Evolutionary conservation across 2,797 vertebrate genomes (phyloP).

Genomic region (Champsocephalus gunnari): DNA sequence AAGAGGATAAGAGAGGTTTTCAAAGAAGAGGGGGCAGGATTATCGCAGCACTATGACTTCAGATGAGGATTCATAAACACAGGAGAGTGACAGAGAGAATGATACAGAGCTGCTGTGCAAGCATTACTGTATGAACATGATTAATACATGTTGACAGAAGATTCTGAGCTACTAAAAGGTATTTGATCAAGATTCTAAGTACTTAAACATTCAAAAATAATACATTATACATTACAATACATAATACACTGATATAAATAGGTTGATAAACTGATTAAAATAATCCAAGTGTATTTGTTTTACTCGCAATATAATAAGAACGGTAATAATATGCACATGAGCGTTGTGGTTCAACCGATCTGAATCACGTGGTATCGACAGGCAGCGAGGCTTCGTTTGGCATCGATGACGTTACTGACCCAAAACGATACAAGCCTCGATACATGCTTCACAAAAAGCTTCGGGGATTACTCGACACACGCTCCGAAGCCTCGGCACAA

Average conservation of each 20-base stretch:
- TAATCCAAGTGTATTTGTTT: background rate
- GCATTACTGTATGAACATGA: conserved; percentile 21
- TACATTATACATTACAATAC: background rate
- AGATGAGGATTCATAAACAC: conserved; percentile 67
- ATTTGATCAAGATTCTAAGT: conserved; percentile 18
- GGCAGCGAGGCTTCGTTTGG: too few relatives aligned
- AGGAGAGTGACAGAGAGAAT: conserved; percentile 46
- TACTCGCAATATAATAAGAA: background rate
- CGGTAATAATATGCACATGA: too few relatives aligned
- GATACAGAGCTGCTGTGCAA: conserved; percentile 47
- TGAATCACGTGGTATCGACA: too few relatives aligned
- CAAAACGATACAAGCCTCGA: too few relatives aligned
- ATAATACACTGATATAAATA: conserved; percentile 9
- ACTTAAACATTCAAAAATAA: background rate
- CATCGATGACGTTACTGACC: too few relatives aligned
- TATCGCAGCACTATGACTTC: conserved; percentile 71
- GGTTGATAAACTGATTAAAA: conserved; percentile 3
- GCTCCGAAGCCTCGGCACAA: too few relatives aligned
- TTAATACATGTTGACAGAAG: conserved; percentile 27
- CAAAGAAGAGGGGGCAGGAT: conserved; percentile 64
- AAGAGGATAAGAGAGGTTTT: conserved; percentile 79
- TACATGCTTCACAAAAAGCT: too few relatives aligned
- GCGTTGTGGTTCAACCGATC: too few relatives aligned
- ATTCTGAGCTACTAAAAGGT: conserved; percentile 16
- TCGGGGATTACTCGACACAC: too few relatives aligned